Evolutionary conservation across 2,113 vertebrate genomes (phyloP).

Genomic region (Corvus cornix): DNA sequence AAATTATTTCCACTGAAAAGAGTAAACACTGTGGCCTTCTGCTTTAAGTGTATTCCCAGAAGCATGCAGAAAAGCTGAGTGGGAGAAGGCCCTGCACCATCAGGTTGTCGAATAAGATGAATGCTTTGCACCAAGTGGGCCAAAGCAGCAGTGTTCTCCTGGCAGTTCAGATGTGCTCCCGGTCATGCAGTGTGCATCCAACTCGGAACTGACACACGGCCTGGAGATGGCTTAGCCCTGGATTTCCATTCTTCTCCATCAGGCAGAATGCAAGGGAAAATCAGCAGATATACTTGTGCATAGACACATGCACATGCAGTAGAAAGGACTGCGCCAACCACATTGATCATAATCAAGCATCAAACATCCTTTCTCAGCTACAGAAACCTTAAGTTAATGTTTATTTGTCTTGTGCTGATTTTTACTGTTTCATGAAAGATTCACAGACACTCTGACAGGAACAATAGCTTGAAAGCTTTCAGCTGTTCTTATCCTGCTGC

Average conservation of each 20-base stretch:
- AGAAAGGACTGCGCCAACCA: not conserved
- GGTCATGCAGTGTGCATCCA: not conserved
- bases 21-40: not conserved
- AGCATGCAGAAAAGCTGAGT: not conserved
- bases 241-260: not conserved
- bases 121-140: not conserved
- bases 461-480: not conserved
- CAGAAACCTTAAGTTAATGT: not conserved
- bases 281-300: not conserved
- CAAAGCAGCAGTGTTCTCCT: not conserved
- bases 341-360: not conserved
- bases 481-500: not conserved
- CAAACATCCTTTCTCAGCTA: not conserved
- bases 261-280: not conserved
- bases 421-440: not conserved
- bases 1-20: not conserved
- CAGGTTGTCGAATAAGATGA: not conserved
- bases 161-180: not conserved
- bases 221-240: not conserved
- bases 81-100: not conserved
- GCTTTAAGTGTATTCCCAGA: not conserved
- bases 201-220: not conserved
- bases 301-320: not conserved
- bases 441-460: not conserved
- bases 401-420: not conserved